Evolutionary conservation across 2,888 invertebrate genomes (phyloP), one percentile per base, ranked within the genome.

Genomic region (Anarsia innoxiella): DNA sequence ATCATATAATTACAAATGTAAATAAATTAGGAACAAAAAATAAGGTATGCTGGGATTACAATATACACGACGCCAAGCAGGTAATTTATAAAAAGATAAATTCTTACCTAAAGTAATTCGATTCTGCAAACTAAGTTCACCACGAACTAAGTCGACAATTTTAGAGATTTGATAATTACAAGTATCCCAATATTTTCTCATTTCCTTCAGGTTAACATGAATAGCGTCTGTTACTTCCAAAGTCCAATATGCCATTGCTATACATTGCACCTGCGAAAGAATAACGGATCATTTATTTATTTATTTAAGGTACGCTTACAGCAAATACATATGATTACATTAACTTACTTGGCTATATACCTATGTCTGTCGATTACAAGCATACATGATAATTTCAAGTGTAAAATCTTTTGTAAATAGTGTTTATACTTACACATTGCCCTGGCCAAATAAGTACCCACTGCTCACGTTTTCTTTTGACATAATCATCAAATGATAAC

Each of bases 401-500:
- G n/a, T n/a, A n/a, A n/a, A n/a, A n/a, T n/a, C n/a, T n/a, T n/a
- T n/a, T n/a, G n/a, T n/a, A n/a, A n/a, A n/a, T n/a, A n/a, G n/a
- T n/a, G n/a, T n/a, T n/a, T n/a, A 28, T 12, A 26, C 33, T 25
- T 59, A 90, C 93, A 15, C 92, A 88, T 83, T 97, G 97, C 1
- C 97, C 97, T 0, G 97, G 96, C 97, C 97, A 97, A 28, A 90
- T 86, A 1, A 94, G 78, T 1, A 97, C 96, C 97, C 97, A 97
- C 14, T 87, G 72, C 14, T 91, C 88, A 37, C 96, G 85, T 3
- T 83, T 59, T 36, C 87, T 87, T 9, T 74, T 74, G 0, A 87
- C 74, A 72, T 96, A 96, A 45, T 91, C 92, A 25, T 89, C 87
- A 48, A 93, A 89, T 0, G 95, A 89, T 30, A 87, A 84, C 5